These are phyloP conservation scores for Campopleginae sp. DNA, from an alignment of 2,888 invertebrate species.

Conservation along the genomic window DNA sequence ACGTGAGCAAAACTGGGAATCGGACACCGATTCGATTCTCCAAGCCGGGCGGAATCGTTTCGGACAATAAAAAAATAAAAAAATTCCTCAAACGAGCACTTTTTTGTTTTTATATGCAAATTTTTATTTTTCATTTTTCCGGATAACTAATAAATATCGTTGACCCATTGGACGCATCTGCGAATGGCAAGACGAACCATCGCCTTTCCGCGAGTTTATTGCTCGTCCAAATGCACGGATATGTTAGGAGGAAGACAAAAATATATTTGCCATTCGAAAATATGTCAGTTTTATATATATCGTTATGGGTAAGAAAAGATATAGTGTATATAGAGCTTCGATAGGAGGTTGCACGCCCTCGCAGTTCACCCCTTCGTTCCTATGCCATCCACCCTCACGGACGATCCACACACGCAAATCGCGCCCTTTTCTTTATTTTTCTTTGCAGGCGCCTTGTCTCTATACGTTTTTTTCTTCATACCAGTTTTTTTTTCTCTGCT, in stretches of 20 bases:
- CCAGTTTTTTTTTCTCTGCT: slow-evolving; percentile 40
- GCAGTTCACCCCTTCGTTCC: slow-evolving; percentile 66
- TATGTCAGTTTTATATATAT: slow-evolving; percentile 79
- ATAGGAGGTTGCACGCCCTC: slow-evolving; percentile 72
- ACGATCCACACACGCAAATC: slow-evolving; percentile 2
- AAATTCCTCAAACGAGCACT: neutral
- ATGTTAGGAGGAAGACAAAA: slow-evolving; percentile 69
- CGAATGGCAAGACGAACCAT: slow-evolving; percentile 31
- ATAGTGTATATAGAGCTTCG: slow-evolving; percentile 68
- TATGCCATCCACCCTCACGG: slow-evolving; percentile 9
- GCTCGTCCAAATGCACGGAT: slow-evolving; percentile 66
- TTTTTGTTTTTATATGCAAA: neutral
- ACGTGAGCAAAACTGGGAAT: slow-evolving; percentile 11
- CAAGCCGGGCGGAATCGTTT: too few relatives aligned
- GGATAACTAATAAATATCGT: neutral
- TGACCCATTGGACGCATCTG: neutral
- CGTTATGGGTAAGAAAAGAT: slow-evolving; percentile 73
- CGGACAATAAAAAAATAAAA: neutral
- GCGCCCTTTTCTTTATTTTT: slow-evolving; percentile 54
- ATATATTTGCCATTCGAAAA: slow-evolving; percentile 74
- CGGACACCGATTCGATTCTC: neutral
- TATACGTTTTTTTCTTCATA: slow-evolving; percentile 66
- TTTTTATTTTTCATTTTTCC: neutral
- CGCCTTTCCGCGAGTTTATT: slow-evolving; percentile 33
- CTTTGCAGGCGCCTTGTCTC: slow-evolving; percentile 66